A percentile compares a stretch with the other conserved stretches of the same genome.
These are phyloP conservation scores for Asbolus verrucosus DNA, from an alignment of 1,140 invertebrate genomes.

Conservation along the genomic window DNA sequence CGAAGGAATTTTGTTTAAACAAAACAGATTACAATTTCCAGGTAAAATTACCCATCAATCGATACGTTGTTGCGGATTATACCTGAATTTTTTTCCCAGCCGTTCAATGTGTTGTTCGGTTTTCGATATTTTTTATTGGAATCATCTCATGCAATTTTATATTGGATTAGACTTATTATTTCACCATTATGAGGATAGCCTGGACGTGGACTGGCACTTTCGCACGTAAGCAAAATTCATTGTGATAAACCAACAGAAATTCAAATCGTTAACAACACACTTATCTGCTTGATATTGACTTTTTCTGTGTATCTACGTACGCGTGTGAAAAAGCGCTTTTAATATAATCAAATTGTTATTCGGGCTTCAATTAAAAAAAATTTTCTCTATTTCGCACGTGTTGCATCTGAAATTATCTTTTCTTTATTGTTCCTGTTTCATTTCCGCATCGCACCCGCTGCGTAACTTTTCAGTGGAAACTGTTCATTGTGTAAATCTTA, in stretches of 20 bases:
- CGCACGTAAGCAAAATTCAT: no score
- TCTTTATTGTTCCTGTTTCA: not conserved
- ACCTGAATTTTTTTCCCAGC: not conserved
- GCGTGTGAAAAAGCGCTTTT: no score
- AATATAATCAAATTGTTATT: no score
- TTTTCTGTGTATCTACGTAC: no score
- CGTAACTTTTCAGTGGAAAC: no score
- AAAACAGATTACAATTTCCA: no score
- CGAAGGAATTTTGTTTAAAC: no score
- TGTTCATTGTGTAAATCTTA: slow-evolving; percentile 8
- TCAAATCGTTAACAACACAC: not conserved
- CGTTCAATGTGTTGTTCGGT: slow-evolving; percentile 5
- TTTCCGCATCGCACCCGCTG: not conserved
- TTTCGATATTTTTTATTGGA: not conserved
- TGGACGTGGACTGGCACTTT: no score
- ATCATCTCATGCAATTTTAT: slow-evolving; percentile 13
- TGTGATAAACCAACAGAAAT: slow-evolving; percentile 1
- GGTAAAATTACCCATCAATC: no score
- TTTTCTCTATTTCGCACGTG: not conserved
- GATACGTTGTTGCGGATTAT: slow-evolving; percentile 17
- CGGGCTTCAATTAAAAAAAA: not conserved
- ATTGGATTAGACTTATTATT: slow-evolving; percentile 30
- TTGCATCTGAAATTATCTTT: not conserved
- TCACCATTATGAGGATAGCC: not conserved
- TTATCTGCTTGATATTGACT: not conserved